These are phyloP conservation scores for Erpetoichthys calabaricus DNA, from an alignment of 2,797 vertebrate species.

Conservation along the genomic window DNA sequence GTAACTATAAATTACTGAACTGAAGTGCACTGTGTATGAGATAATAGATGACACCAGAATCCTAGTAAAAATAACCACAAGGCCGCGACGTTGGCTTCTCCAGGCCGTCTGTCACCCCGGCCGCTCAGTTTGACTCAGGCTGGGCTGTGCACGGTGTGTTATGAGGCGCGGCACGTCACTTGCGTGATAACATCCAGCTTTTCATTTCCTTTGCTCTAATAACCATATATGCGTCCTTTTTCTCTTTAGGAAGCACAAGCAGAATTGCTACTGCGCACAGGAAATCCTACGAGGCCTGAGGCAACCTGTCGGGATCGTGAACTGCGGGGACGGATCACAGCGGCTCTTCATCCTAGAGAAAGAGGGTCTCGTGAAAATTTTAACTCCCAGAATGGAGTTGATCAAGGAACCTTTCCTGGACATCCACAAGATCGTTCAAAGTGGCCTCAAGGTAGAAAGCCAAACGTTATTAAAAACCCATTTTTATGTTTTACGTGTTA, in stretches of 20 bases:
- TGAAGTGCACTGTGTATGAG: too few species aligned
- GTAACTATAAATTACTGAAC: too few species aligned
- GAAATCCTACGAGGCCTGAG: constrained; percentile 81
- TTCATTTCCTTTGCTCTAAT: background rate
- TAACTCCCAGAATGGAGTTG: constrained; percentile 72
- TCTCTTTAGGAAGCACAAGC: constrained; percentile 85
- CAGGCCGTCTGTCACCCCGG: too few species aligned
- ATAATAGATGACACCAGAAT: too few species aligned
- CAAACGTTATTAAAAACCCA: constrained; percentile 25
- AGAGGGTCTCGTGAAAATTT: constrained; percentile 84
- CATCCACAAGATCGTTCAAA: constrained; percentile 96
- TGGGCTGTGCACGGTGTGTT: too few species aligned
- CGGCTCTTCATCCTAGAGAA: constrained; percentile 92
- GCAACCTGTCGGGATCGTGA: constrained; percentile 76
- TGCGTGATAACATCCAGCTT: too few species aligned
- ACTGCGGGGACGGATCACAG: constrained; percentile 85
- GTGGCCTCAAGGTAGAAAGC: constrained; percentile 82
- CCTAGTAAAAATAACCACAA: too few species aligned
- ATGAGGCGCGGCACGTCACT: too few species aligned
- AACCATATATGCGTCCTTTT: background rate
- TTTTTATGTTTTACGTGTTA: too few species aligned
- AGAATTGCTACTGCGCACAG: constrained; percentile 93
- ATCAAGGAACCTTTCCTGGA: constrained; percentile 92
- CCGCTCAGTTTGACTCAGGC: too few species aligned
- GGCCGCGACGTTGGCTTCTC: too few species aligned